Percentiles rank a stretch among this genome's conserved stretches.
phyloP scores from a whole-genome alignment of 2,888 invertebrate species.

The Sinopyrophorus schimmeli region DNA sequence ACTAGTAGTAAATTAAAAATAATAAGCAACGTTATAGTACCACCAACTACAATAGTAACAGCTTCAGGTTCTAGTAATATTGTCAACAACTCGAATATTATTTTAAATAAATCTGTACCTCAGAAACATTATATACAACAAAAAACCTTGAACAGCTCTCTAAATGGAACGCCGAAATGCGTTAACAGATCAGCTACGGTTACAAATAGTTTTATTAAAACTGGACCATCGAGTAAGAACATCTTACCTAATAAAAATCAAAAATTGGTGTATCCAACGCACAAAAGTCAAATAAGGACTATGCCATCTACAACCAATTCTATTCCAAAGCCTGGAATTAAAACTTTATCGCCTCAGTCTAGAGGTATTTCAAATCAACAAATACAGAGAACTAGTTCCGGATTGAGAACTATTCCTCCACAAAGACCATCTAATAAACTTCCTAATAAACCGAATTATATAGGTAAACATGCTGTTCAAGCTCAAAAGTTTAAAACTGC shows the following conservation, averaged over 20 bases:
- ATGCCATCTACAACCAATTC: conserved; percentile 46
- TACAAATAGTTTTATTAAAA: conserved; percentile 17
- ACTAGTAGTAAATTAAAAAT: conserved; percentile 51
- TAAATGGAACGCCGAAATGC: conserved; percentile 49
- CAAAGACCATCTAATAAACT: conserved; percentile 50
- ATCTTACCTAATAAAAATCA: conserved; percentile 22
- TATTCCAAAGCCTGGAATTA: conserved; percentile 44
- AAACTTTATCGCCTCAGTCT: conserved; percentile 49
- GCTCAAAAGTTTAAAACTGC: conserved; percentile 49
- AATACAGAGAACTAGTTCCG: conserved; percentile 48
- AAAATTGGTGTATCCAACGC: conserved; percentile 46
- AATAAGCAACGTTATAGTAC: conserved; percentile 50
- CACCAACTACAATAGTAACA: conserved; percentile 21
- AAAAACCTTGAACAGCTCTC: conserved; percentile 43
- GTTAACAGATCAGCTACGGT: conserved; percentile 41
- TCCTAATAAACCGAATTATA: conserved; percentile 56
- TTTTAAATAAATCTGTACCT: conserved; percentile 25
- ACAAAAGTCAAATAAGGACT: conserved; percentile 51
- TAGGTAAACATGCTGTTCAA: conserved; percentile 55
- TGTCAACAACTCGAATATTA: conserved; percentile 36
- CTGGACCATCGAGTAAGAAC: conserved; percentile 14
- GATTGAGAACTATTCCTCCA: conserved; percentile 52
- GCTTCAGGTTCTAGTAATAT: conserved; percentile 40
- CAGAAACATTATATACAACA: conserved; percentile 46
- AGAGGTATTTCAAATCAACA: conserved; percentile 38